Evolutionary conservation across 2,797 vertebrate species (phyloP), one percentile per base, ranked within the genome.

Genomic region (Neoniphon sammara): DNA sequence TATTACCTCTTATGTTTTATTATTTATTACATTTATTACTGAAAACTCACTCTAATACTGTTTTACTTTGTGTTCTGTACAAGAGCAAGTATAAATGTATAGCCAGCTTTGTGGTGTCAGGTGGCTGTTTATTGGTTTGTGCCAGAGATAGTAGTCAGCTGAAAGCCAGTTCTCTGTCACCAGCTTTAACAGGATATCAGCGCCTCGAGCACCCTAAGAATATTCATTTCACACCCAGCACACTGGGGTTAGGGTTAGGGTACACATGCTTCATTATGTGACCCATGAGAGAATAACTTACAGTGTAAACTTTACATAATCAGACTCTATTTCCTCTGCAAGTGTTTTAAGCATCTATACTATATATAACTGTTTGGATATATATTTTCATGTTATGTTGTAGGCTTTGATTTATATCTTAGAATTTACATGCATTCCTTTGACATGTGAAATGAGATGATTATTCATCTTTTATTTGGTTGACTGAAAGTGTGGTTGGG

Each of bases 151-250:
- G 30, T 17, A 3, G 3, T 7, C 42, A 34, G 53, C 54, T 25
- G 67, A 23, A 27, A n/a, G 31, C 46, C 56, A 60, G 20, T 36
- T 18, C 34, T 30, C 15, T 25, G 52, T 58, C 52, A 30, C 10
- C 54, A 54, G 27, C 66, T 66, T 56, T 58, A 54, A 27, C 50
- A 42, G 63, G 18, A 27, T 42, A 46, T 77, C 67, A 59, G 20
- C 75, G 39, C 42, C 60, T 50, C 52, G 27, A 70, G 67, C 34
- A 65, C 18, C 7, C 53, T 66, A 74, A 27, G 75, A 62, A 77
- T 54, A 81, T 75, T 60, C 23, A 31, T 52, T 46, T 70, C 12
- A 73, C 68, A 72, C 65, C 52, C 17, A 55, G 62, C 74, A 70
- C 66, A 59, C 61, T 53, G 36, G 2, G 17, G n/a, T n/a, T n/a